Base-by-base conservation (phyloP, 2,113 vertebrate genomes). In the Alexandromys fortis region DNA sequence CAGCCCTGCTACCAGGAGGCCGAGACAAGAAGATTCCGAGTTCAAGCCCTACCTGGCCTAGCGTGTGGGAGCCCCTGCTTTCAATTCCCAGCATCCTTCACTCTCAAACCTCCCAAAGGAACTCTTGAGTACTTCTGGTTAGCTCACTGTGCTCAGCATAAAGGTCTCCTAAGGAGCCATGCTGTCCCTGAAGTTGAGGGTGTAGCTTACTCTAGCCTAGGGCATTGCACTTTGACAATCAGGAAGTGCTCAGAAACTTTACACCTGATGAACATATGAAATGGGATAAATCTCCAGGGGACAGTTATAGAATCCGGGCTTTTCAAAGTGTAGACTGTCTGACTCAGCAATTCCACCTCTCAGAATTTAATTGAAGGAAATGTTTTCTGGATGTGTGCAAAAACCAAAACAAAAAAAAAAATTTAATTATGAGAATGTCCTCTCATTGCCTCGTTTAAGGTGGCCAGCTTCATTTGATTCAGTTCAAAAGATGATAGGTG, bases 371-470 rank as follows among this genome's bases (percentile, higher is more conserved):
- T 88, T 79, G 63, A 93, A 93, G 81, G 73, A 86, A 76, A 61
- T 88, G 96, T 92, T 95, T 97, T 90, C 58, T 76, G n/a, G 58
- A 90, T 83, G 38, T 77, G n/a, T 86, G 26, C 83, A 97, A 94
- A 91, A 77, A 89, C 19, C 1, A 58, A 58, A 58, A 58, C 52
- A 16, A 55, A 55, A 16, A 55, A 55, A 16, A 13, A 14, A 49
- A 13, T 47, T 52, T 52, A 55, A 55, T 12, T 16, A 55, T 3
- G 67, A 88, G 76, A 88, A 86, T 77, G 45, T 47, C 65, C n/a
- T 67, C 49, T 76, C 33, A 17, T 12, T 75, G 63, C n/a, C 72
- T 89, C 3, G 1, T 86, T 94, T 38, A 61, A 52, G 33, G 7
- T 67, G 55, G n/a, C 45, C 5, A 47, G 45, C 38, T 88, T 90